Base-by-base conservation (phyloP, 1,140 invertebrate species). In the Panagrolaimus sp. region DNA sequence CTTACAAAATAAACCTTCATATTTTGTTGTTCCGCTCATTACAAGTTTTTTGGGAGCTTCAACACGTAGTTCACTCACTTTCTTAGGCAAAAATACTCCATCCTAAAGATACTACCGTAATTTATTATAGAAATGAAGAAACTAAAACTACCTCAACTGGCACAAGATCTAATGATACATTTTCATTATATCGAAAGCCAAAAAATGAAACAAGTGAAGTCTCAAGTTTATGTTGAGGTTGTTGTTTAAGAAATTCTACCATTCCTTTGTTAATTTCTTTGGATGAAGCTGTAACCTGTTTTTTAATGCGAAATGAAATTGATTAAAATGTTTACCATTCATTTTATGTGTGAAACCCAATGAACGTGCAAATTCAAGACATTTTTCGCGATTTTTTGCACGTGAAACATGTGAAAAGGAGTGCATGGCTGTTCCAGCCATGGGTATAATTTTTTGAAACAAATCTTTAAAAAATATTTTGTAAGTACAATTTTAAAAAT, bases 401-500 rank as follows among this genome's bases (percentile, higher is more conserved):
- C 20, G 27, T 14, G 27, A 23, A 63, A 43, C 43, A n/a, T 9
- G n/a, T 31, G 65, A 62, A 38, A 38, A 67, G 20, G 20, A 25
- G 25, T 45, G 44, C 27, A 38, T 47, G 14, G 65, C 65, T 20
- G 31, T 67, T 61, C 65, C 65, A n/a, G 65, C 65, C 65, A 67
- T 67, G 4, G 65, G 65, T n/a, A 67, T 67, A 25, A 67, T 25
- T 20, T 63, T 51, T 43, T 67, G 65, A 61, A 67, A 67, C 8
- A 67, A 45, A 43, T 67, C 65, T 67, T n/a, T n/a, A 64, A 64
- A 27, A 7, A 9, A 1, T 20, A 25, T 57, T 8, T 13, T 57
- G n/a, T 20, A 20, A 11, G 20, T 57, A 14, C 9, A 1, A 11
- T 57, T 16, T 57, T 57, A 25, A 57, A 57, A 57, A 27, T 57